phyloP scores from a whole-genome alignment of 2,113 vertebrate genomes.

The Leucoraja erinaceus region DNA sequence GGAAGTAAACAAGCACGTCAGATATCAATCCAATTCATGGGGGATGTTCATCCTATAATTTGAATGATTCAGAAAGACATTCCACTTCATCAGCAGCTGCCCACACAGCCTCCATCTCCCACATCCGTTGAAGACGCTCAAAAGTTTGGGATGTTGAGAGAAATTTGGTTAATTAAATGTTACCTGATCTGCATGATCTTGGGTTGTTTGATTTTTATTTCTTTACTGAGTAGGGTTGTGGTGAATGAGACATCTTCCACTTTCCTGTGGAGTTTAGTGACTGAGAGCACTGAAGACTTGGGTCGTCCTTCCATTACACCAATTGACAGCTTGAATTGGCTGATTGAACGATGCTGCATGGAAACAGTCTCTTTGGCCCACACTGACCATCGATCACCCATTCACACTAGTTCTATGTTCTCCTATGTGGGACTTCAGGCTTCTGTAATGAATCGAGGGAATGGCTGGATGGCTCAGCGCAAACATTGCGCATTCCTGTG shows the following conservation, averaged over 20 bases:
- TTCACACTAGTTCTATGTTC: background rate
- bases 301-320: background rate
- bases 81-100: background rate
- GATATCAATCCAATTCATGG: background rate
- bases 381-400: too few species aligned
- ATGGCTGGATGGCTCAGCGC: too few species aligned
- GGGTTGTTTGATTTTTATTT: background rate
- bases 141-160: background rate
- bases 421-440: background rate
- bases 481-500: too few species aligned
- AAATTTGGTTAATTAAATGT: background rate
- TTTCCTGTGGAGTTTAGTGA: background rate
- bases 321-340: too few species aligned
- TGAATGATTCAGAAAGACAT: background rate
- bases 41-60: background rate
- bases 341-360: too few species aligned
- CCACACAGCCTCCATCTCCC: background rate
- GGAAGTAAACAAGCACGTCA: background rate
- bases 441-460: too few species aligned
- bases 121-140: background rate
- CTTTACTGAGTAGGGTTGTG: background rate
- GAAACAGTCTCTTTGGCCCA: too few species aligned
- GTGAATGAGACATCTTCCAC: background rate
- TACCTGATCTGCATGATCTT: background rate
- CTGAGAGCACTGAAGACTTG: background rate